Base-by-base conservation (phyloP, 2,113 vertebrate genomes). In the Nycticebus coucang region DNA sequence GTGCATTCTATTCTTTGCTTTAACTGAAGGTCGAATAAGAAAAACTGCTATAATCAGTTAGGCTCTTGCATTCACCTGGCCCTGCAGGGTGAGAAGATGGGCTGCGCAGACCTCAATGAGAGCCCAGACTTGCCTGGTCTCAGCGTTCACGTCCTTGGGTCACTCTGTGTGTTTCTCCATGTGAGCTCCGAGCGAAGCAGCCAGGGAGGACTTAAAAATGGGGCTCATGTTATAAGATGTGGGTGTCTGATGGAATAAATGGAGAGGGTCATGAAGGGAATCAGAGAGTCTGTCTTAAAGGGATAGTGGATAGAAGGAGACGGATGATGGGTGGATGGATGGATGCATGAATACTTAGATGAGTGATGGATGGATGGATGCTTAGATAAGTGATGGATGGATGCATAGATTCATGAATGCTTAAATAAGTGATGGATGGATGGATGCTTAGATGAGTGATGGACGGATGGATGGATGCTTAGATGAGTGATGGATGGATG, bases 41-140 rank as follows among this genome's bases (percentile, higher is more conserved):
- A 26, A 68, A 28, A 24, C 0, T 1, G 35, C 57, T 2, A 0
- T 19, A 5, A 0, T 4, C 24, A 2, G 0, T 2, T 0, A 26
- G 19, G 37, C 41, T 24, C 30, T 28, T 45, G 28, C 33, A 41
- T 22, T 45, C 7, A 18, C 74, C 55, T 0, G 1, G 22, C 35
- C 53, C 15, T 45, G 74, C 41, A 0, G 2, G 2, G 28, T 8
- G 71, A 60, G 78, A 53, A 78, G 60, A 15, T 2, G 18, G 28
- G 12, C 35, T 15, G 2, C 0, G 50, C 57, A 6, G 41, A 45
- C 41, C 41, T 18, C 0, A 1, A 0, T 8, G 60, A 75, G 64
- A 35, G 24, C 24, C 57, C 30, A 15, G 0, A 1, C 26, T 71
- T 69, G n/a, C 68, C 85, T 4, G 0, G 5, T 12, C 57, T 68